Evolutionary conservation across 2,113 vertebrate species (phyloP).

Genomic region (Madoqua kirkii): DNA sequence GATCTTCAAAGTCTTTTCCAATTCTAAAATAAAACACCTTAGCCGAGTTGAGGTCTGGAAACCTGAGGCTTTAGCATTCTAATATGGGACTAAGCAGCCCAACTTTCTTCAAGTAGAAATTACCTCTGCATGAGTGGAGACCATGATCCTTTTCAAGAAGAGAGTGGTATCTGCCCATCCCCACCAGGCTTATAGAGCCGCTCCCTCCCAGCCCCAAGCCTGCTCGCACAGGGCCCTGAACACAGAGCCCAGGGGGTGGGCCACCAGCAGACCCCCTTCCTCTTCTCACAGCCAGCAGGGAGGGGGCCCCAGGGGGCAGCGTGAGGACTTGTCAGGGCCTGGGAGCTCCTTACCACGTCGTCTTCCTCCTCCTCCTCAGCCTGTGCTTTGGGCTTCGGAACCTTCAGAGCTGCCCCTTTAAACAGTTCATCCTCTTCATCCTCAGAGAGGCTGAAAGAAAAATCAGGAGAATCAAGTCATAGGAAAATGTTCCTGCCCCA

Average conservation of each 20-base stretch:
- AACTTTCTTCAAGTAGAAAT: neutral
- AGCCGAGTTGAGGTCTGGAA: neutral
- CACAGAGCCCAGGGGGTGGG: slow-evolving; percentile 48
- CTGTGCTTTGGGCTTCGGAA: slow-evolving; percentile 40
- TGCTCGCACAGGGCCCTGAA: slow-evolving; percentile 31
- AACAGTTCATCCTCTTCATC: slow-evolving; percentile 76
- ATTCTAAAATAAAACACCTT: neutral
- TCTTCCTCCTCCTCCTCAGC: slow-evolving; percentile 93
- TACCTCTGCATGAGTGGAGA: neutral
- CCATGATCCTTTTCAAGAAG: neutral
- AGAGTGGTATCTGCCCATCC: slow-evolving; percentile 16
- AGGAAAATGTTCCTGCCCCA: neutral
- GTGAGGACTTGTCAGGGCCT: neutral
- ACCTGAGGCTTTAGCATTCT: neutral
- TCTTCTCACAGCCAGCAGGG: neutral
- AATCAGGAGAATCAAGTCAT: slow-evolving; percentile 35
- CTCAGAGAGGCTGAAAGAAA: slow-evolving; percentile 68
- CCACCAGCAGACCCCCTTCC: slow-evolving; percentile 56
- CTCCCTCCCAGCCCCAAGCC: neutral
- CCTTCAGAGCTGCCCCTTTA: slow-evolving; percentile 69
- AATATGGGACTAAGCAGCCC: neutral
- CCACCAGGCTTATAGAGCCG: neutral
- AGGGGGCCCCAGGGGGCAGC: neutral
- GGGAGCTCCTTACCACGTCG: slow-evolving; percentile 87
- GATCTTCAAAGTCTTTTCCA: neutral